These are phyloP conservation scores for Forpus xanthops DNA, from an alignment of 2,797 vertebrate genomes.

Conservation along the genomic window DNA sequence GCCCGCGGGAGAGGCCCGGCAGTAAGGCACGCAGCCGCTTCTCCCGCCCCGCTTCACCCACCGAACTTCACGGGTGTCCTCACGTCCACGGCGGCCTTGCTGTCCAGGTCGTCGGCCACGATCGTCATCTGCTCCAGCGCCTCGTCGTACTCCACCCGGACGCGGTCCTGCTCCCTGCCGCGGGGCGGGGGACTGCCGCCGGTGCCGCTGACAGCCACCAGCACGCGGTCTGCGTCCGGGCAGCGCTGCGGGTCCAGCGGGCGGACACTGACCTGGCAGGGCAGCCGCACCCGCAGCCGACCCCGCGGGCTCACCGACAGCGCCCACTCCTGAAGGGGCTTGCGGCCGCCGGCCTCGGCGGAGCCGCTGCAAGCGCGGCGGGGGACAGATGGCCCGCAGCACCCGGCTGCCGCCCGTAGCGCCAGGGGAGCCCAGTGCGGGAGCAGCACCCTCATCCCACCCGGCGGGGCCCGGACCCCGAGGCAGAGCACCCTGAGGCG, in stretches of 20 bases:
- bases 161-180: slow-evolving; percentile 76
- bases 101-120: slow-evolving; percentile 54
- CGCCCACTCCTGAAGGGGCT: slow-evolving; percentile 74
- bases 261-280: slow-evolving; percentile 82
- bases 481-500: no score
- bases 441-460: neutral
- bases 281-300: slow-evolving; percentile 78
- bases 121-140: slow-evolving; percentile 77
- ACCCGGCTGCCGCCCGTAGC: slow-evolving; percentile 58
- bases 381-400: slow-evolving; percentile 71
- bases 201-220: slow-evolving; percentile 75
- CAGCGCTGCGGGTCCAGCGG: slow-evolving; percentile 83
- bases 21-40: neutral
- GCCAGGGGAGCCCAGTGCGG: neutral
- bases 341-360: slow-evolving; percentile 53
- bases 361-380: slow-evolving; percentile 75
- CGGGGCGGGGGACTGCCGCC: slow-evolving; percentile 52
- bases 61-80: slow-evolving; percentile 84
- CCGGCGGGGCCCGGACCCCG: no score
- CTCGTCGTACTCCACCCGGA: slow-evolving; percentile 82
- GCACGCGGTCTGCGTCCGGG: slow-evolving; percentile 81
- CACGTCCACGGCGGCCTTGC: slow-evolving; percentile 75
- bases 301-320: slow-evolving; percentile 83
- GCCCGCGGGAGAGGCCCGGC: neutral
- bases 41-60: slow-evolving; percentile 67